phyloP scores from a whole-genome alignment of 2,888 invertebrate genomes.

The Xylocampa areola region DNA sequence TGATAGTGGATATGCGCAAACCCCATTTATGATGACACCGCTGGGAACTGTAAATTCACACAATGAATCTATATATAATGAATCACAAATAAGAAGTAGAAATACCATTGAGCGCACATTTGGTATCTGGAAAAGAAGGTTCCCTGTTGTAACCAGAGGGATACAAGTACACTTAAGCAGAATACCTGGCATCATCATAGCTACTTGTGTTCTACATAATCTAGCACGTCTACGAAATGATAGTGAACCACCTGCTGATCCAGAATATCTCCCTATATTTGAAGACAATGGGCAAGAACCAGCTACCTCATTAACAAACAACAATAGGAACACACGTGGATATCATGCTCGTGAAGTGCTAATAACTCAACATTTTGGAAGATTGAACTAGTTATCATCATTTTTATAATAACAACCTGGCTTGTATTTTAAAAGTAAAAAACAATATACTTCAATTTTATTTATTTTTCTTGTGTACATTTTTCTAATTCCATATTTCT shows the following conservation, averaged over 20 bases:
- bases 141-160: background rate
- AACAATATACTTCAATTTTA: too few species aligned
- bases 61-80: too few species aligned
- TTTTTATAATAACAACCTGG: too few species aligned
- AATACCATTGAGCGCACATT: too few species aligned
- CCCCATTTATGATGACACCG: too few species aligned
- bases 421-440: too few species aligned
- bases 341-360: background rate
- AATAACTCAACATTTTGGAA: background rate
- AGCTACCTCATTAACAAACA: background rate
- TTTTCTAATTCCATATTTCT: too few species aligned
- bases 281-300: background rate
- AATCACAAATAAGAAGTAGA: too few species aligned
- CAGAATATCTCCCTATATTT: background rate
- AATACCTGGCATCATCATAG: conserved; percentile 3
- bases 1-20: too few species aligned
- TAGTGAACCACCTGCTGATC: background rate
- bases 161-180: background rate
- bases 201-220: conserved; percentile 3
- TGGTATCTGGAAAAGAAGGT: conserved; percentile 4
- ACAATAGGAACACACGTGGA: background rate
- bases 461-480: too few species aligned
- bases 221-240: background rate
- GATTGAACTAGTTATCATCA: too few species aligned
- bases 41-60: too few species aligned